Conservation (phyloP, 1,140 invertebrate genomes). For the Chironomus tepperi region DNA sequence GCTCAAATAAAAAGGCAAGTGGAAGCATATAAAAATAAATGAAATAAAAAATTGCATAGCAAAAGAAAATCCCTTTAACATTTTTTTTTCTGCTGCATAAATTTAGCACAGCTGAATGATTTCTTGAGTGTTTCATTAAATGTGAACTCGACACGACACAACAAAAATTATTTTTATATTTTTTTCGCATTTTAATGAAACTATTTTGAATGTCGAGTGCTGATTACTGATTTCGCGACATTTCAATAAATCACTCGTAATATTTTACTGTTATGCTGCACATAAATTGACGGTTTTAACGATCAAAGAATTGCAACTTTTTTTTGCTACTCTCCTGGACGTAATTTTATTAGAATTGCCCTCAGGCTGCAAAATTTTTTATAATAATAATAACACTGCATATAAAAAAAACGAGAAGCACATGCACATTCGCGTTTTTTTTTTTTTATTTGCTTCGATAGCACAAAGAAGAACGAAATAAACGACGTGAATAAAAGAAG, state of each 20-base stretch:
- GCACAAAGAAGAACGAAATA: not conserved
- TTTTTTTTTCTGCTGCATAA: constrained; percentile 16
- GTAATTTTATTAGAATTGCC: constrained; percentile 11
- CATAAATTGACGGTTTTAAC: not conserved
- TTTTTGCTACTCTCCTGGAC: not conserved
- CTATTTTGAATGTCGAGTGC: not conserved
- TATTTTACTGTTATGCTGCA: not conserved
- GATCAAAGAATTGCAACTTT: not conserved
- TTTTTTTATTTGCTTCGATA: not conserved
- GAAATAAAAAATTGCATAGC: not conserved
- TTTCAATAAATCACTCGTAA: constrained; percentile 2
- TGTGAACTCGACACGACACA: not conserved
- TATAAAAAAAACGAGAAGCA: not conserved
- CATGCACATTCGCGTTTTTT: constrained; percentile 8
- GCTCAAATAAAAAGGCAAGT: not conserved
- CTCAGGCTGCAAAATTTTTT: not conserved
- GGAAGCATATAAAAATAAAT: not conserved
- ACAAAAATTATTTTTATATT: not conserved
- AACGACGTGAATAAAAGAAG: not conserved
- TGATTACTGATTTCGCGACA: not conserved
- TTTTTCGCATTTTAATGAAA: not conserved
- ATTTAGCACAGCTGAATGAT: constrained; percentile 22
- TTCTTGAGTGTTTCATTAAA: constrained; percentile 12
- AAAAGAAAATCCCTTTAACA: not conserved
- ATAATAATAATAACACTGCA: not conserved